Evolutionary conservation across 2,797 vertebrate genomes (phyloP), one percentile per base, ranked within the genome.

Genomic region (Setipinna tenuifilis): DNA sequence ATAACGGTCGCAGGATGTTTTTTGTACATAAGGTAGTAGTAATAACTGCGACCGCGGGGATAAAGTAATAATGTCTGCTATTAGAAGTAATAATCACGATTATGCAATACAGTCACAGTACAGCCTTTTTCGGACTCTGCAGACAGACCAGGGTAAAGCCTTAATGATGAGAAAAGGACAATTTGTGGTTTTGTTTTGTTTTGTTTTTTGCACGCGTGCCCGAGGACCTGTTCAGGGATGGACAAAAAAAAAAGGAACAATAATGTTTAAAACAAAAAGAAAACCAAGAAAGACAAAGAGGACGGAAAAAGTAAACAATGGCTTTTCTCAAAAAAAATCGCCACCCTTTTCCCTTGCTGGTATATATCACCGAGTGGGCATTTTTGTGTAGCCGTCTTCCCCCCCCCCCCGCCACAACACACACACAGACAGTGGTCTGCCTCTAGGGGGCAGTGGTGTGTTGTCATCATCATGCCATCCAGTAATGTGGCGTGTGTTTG

Each of bases 51-150:
- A 87, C 88, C 88, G 89, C 80, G 87, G 84, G 46, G 85, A 83
- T 86, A 10, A 48, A 85, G 85, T 90, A 88, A 88, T 87, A 84
- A 88, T 85, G 85, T 87, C 50, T 11, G 61, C 54, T 23, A 85
- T 88, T 86, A 89, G 85, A 81, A 91, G 83, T 88, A 91, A 91
- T 86, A 87, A 88, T 88, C 86, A 83, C 87, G 86, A 92, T 93
- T 95, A 96, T 95, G 94, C 95, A 96, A 95, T 94, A 95, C 88
- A 87, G 88, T 93, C 94, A 94, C 95, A 94, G 87, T 93, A 92
- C 90, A 91, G 94, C 94, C 94, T 96, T 95, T 90, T 44, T 9
- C 35, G 2, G 71, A 83, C 82, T 84, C 82, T 21, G 88, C 82
- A 87, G 82, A 61, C 48, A 87, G 84, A 80, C 83, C 58, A 83